phyloP scores from a whole-genome alignment of 1,140 invertebrate species.

The Drosophila biarmipes region DNA sequence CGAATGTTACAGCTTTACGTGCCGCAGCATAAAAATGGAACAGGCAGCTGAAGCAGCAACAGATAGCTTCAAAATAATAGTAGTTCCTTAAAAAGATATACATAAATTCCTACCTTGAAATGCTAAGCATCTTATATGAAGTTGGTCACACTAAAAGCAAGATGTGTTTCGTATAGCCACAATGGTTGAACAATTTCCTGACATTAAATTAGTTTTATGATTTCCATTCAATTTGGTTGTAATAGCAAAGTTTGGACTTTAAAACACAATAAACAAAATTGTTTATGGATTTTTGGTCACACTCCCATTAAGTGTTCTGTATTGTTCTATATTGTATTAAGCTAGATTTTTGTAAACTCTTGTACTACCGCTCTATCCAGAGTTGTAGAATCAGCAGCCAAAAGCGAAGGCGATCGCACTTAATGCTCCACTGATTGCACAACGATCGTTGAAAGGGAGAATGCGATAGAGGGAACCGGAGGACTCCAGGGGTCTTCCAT shows the following conservation, averaged over 20 bases:
- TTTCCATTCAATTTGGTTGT: too few relatives aligned
- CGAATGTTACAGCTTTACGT: slow-evolving; percentile 61
- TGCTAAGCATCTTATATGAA: neutral
- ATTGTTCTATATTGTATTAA: too few relatives aligned
- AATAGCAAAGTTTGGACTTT: too few relatives aligned
- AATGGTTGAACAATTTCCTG: too few relatives aligned
- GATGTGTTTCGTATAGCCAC: too few relatives aligned
- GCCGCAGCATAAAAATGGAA: slow-evolving; percentile 80
- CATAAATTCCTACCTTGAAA: too few relatives aligned
- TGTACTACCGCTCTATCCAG: neutral
- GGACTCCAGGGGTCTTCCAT: slow-evolving; percentile 19
- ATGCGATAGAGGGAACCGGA: slow-evolving; percentile 18
- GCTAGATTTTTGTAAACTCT: neutral
- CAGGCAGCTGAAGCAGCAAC: slow-evolving; percentile 33
- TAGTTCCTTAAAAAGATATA: neutral
- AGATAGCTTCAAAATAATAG: slow-evolving; percentile 1
- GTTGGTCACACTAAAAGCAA: neutral
- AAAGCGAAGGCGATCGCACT: slow-evolving; percentile 59
- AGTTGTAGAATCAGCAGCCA: slow-evolving; percentile 16
- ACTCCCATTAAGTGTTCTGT: too few relatives aligned
- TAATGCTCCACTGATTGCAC: slow-evolving; percentile 82
- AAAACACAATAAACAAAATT: too few relatives aligned
- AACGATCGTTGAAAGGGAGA: slow-evolving; percentile 70
- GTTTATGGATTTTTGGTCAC: too few relatives aligned
- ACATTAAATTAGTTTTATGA: too few relatives aligned